Conservation (phyloP, 2,113 vertebrate genomes). For the Entomyzon cyanotis region DNA sequence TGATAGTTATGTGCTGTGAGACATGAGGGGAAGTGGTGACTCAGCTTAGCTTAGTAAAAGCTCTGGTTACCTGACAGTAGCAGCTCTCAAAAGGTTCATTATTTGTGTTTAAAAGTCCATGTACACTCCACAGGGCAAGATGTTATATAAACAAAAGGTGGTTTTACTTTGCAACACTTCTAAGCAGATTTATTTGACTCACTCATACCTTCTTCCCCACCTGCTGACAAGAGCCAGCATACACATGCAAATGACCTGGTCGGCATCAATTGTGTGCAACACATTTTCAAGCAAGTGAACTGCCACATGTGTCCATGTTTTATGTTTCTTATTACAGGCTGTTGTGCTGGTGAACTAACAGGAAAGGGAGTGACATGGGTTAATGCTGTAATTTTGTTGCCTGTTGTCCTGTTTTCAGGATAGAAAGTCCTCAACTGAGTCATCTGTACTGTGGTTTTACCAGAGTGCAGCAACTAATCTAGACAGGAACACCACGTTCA, state of each 20-base stretch:
- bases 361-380: neutral
- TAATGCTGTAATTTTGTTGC: neutral
- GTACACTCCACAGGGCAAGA: neutral
- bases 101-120: neutral
- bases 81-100: neutral
- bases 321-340: neutral
- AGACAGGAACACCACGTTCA: neutral
- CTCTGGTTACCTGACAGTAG: neutral
- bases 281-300: neutral
- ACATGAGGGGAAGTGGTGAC: neutral
- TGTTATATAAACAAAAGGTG: accelerated
- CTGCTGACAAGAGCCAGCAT: neutral
- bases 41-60: neutral
- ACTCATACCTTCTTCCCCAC: neutral
- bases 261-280: neutral
- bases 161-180: neutral
- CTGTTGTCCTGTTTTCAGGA: neutral
- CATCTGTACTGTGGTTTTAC: neutral
- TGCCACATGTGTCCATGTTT: neutral
- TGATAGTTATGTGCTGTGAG: neutral
- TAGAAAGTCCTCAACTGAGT: neutral
- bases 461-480: neutral
- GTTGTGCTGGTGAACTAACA: neutral
- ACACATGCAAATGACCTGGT: accelerated
- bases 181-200: neutral